Evolutionary conservation across 1,140 invertebrate genomes (phyloP), one percentile per base, ranked within the genome.

Genomic region (Lineus longissimus): DNA sequence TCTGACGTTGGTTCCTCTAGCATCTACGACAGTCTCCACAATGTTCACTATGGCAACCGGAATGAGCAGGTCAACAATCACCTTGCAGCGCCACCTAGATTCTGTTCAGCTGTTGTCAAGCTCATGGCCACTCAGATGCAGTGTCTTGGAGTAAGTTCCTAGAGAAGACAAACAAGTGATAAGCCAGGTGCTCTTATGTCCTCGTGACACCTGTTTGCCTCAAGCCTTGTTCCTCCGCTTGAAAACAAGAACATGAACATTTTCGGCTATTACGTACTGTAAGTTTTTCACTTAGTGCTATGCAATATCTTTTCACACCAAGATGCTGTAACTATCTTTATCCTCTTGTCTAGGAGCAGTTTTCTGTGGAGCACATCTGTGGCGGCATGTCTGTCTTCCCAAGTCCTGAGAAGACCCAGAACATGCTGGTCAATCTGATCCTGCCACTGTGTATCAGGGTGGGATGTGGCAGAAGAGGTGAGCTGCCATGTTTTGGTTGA

Each of bases 101-200:
- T 99, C 81, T 97, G 93, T 77, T 95, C 93, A n/a, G 93, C 93
- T 31, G 94, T 97, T 6, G 90, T 98, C 23, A 86, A 94, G 64
- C 84, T 98, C 25, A 91, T 97, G 59, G 93, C 94, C 1, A 86
- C 97, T 64, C 94, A 98, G 81, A 93, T 98, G 72, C 88, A 94
- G 64, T 92, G 92, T 69, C 86, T 93, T 41, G 91, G 92, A 74
- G 90, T 91, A 84, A 82, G 84, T 78, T 6, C 9, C 4, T 7
- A 36, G 33, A 15, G 63, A 22, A 41, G n/a, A 54, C 4, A 11
- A 13, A 11, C 40, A 11, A 11, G 11, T 43, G 11, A 13, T 43
- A 13, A 13, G 11, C 11, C n/a, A n/a, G n/a, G 11, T 43, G n/a
- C 11, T 13, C 11, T 43, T 13, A 11, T 43, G n/a, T 13, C 11